Percentiles rank a stretch among this genome's conserved stretches.
Evolutionary conservation across 1,140 invertebrate genomes (phyloP).

Genomic region (Drosophila bifasciata): DNA sequence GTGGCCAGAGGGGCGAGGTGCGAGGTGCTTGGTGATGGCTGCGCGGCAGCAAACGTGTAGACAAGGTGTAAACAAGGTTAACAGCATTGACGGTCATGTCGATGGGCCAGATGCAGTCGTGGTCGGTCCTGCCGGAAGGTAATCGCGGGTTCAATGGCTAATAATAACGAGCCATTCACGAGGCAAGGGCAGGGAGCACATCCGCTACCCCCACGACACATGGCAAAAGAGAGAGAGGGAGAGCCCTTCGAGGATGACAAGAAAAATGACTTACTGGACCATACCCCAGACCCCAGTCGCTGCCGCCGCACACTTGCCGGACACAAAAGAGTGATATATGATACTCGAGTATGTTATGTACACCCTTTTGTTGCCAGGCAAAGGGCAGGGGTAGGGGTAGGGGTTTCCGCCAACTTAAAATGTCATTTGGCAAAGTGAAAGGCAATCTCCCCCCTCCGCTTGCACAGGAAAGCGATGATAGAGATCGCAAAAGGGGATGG

Average conservation of each 20-base stretch:
- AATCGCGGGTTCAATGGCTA: conserved; percentile 48
- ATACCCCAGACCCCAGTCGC: no score
- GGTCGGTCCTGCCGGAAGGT: conserved; percentile 8
- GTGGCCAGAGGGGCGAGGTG: conserved; percentile 19
- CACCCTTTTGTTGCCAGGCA: conserved; percentile 8
- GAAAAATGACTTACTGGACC: conserved; percentile 68
- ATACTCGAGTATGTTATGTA: not conserved
- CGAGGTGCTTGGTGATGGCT: no score
- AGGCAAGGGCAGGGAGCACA: no score
- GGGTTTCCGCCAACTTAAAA: conserved; percentile 30
- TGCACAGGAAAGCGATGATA: not conserved
- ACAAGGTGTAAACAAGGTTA: conserved; percentile 76
- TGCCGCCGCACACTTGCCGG: conserved; percentile 5
- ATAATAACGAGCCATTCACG: conserved; percentile 41
- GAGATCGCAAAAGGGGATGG: conserved; percentile 13
- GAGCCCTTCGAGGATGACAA: conserved; percentile 34
- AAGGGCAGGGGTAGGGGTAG: not conserved
- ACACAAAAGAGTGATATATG: conserved; percentile 58
- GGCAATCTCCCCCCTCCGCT: not conserved
- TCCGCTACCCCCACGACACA: no score
- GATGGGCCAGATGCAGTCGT: conserved; percentile 5
- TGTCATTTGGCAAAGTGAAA: conserved; percentile 58
- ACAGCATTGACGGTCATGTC: conserved; percentile 29
- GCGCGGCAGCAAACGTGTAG: conserved; percentile 41
- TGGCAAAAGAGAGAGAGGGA: no score